Evolutionary conservation across 2,113 vertebrate species (phyloP).

Genomic region (Platycercus adscitus): DNA sequence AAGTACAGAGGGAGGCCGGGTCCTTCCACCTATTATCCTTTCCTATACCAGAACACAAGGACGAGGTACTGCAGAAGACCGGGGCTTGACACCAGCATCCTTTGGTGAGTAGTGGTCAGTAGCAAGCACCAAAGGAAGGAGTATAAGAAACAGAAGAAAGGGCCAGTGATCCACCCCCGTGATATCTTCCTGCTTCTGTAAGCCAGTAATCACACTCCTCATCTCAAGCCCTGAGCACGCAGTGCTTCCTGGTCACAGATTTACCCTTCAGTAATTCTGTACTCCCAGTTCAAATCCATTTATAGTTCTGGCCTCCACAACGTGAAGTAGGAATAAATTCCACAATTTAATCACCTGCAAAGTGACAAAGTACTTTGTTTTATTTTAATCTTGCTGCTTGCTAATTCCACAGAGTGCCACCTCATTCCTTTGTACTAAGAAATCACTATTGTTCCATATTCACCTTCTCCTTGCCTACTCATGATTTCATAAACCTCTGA

Average conservation of each 20-base stretch:
- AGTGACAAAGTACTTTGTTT: background rate
- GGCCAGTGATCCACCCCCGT: rapidly evolving
- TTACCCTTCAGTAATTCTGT: background rate
- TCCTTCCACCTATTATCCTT: background rate
- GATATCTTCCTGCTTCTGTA: background rate
- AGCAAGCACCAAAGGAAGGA: background rate
- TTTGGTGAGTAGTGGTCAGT: rapidly evolving
- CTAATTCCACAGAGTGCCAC: constrained; percentile 15
- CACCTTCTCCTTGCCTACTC: constrained; percentile 36
- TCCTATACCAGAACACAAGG: background rate
- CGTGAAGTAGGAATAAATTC: background rate
- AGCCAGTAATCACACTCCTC: background rate
- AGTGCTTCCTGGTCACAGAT: background rate
- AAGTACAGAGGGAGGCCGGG: background rate
- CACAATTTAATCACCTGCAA: background rate
- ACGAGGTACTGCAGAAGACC: background rate
- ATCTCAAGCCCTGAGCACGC: background rate
- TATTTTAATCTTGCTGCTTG: constrained; percentile 21
- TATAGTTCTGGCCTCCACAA: background rate
- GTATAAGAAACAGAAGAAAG: rapidly evolving
- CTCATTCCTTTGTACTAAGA: constrained; percentile 19
- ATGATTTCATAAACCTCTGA: background rate
- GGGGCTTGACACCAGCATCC: background rate
- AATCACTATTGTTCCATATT: background rate
- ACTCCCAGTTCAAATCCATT: background rate